A percentile compares a stretch with the other conserved stretches of the same genome.
These are phyloP conservation scores for Catharus bicknelli DNA, from an alignment of 2,113 vertebrate genomes.

Conservation along the genomic window DNA sequence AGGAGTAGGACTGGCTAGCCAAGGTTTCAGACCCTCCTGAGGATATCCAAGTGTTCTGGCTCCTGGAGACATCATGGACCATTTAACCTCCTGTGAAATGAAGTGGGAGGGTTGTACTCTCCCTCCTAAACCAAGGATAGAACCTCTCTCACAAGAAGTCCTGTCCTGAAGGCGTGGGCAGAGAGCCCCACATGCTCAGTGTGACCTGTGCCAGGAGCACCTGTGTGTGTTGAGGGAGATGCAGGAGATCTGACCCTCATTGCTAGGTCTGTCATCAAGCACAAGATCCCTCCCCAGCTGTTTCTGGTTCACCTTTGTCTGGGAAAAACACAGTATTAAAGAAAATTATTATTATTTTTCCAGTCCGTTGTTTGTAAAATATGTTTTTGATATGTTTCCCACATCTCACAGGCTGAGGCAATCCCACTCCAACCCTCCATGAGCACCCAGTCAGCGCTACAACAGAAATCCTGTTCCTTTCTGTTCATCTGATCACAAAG, in stretches of 20 bases:
- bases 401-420: background rate
- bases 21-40: rapidly evolving
- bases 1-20: rapidly evolving
- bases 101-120: background rate
- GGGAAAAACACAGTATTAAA: background rate
- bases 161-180: background rate
- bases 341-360: background rate
- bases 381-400: background rate
- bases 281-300: background rate
- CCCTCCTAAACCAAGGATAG: background rate
- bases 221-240: background rate
- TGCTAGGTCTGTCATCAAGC: background rate
- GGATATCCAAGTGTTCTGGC: background rate
- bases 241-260: background rate
- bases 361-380: background rate
- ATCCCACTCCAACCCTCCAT: background rate
- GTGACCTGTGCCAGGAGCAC: background rate
- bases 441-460: background rate
- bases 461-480: background rate
- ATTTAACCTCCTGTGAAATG: background rate
- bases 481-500: background rate
- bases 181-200: background rate
- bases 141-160: background rate
- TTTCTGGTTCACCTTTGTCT: background rate
- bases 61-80: background rate